Conservation (phyloP, 2,113 vertebrate genomes). For the Hyperoodon ampullatus region DNA sequence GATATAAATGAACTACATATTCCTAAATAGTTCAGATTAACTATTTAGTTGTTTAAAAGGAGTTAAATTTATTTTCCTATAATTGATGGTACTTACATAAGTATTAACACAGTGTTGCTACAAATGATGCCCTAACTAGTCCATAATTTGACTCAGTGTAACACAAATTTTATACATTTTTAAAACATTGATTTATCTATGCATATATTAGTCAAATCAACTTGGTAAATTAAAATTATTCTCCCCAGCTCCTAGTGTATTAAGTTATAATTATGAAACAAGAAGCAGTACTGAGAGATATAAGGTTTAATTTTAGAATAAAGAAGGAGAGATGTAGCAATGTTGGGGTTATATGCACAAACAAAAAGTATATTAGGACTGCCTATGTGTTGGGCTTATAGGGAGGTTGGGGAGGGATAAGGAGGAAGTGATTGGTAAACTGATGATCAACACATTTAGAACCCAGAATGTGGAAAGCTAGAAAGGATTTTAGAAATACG, state of each 20-base stretch:
- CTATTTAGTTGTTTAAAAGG: conserved; percentile 47
- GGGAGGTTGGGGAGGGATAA: background rate
- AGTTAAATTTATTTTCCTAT: conserved; percentile 52
- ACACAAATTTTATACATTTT: conserved; percentile 42
- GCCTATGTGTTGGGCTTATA: background rate
- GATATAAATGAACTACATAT: conserved; percentile 42
- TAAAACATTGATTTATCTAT: conserved; percentile 42
- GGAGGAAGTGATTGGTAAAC: conserved; percentile 15
- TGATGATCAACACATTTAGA: conserved; percentile 31
- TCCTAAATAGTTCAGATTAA: conserved; percentile 43
- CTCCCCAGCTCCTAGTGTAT: background rate
- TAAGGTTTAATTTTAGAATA: conserved; percentile 53
- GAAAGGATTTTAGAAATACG: conserved; percentile 45
- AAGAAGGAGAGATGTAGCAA: background rate
- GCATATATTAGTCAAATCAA: background rate
- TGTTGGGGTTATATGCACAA: background rate
- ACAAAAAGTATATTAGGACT: background rate
- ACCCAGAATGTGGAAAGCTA: conserved; percentile 36
- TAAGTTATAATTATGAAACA: conserved; percentile 54
- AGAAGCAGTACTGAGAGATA: conserved; percentile 2
- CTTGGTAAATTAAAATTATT: conserved; percentile 53
- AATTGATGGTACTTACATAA: conserved; percentile 44
- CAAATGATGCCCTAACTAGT: conserved; percentile 52
- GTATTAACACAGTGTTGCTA: conserved; percentile 34
- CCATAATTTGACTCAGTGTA: background rate